Conservation (phyloP, 2,113 vertebrate species). For the Morphnarchus princeps region DNA sequence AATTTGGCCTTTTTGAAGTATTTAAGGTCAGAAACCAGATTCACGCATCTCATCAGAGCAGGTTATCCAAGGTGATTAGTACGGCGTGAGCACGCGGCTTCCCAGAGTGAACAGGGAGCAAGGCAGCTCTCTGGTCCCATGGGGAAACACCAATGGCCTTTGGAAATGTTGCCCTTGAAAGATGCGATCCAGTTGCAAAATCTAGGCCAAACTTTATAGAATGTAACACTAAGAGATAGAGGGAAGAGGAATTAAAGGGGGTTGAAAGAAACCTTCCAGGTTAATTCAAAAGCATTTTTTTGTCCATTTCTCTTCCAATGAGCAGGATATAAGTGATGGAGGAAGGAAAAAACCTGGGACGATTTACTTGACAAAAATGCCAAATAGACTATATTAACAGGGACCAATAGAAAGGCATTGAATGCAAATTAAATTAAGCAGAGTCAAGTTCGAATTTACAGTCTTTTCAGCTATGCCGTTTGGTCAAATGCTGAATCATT, state of each 20-base stretch:
- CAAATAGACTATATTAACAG: not conserved
- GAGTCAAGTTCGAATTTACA: not conserved
- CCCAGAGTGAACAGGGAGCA: rapidly evolving
- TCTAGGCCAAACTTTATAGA: not conserved
- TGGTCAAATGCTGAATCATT: not conserved
- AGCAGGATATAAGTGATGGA: not conserved
- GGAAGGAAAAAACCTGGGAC: not conserved
- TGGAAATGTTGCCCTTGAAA: not conserved
- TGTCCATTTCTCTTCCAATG: not conserved
- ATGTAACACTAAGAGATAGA: not conserved
- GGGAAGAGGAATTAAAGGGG: not conserved
- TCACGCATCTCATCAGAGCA: rapidly evolving
- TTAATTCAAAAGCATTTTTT: not conserved
- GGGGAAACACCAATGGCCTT: not conserved
- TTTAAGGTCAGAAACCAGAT: not conserved
- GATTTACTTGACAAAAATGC: not conserved
- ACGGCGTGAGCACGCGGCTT: rapidly evolving
- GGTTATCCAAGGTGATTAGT: not conserved
- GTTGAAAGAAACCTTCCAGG: not conserved
- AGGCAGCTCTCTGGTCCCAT: not conserved
- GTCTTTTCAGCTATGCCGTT: not conserved
- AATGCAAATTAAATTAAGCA: not conserved
- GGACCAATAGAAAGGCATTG: not conserved
- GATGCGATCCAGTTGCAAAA: not conserved
- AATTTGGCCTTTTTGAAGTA: not conserved